Percentiles rank a stretch among this genome's conserved stretches.
Conservation (phyloP, 2,888 invertebrate genomes). For the Ferrisia virgata region DNA sequence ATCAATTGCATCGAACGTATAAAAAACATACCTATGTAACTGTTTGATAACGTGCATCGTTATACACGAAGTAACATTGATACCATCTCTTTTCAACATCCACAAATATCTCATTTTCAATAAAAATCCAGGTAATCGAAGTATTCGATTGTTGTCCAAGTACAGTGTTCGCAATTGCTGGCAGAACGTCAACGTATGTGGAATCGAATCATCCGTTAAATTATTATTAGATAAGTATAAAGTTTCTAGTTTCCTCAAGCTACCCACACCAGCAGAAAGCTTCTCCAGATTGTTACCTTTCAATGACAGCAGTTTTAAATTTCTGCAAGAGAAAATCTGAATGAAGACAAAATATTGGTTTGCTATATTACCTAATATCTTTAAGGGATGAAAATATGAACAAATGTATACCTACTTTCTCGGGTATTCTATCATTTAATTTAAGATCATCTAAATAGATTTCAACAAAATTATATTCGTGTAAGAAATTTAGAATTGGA, state of each 20-base stretch:
- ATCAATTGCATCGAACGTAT: not conserved
- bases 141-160: slow-evolving; percentile 56
- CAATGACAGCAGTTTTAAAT: slow-evolving; percentile 54
- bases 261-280: slow-evolving; percentile 55
- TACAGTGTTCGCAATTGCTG: slow-evolving; percentile 53
- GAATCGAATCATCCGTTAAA: slow-evolving; percentile 55
- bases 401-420: not conserved
- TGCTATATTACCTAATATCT: not conserved
- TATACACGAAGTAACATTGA: not conserved
- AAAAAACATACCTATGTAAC: not conserved
- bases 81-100: slow-evolving; percentile 56
- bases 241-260: slow-evolving; percentile 53
- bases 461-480: slow-evolving; percentile 52
- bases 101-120: slow-evolving; percentile 54
- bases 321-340: slow-evolving; percentile 55
- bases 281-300: slow-evolving; percentile 55
- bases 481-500: slow-evolving; percentile 48
- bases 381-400: not conserved
- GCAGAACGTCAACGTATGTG: slow-evolving; percentile 55
- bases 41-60: not conserved
- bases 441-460: slow-evolving; percentile 54
- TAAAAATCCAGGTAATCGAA: slow-evolving; percentile 56
- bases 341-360: slow-evolving; percentile 35
- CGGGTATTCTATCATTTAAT: not conserved
- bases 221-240: slow-evolving; percentile 55